phyloP scores from a whole-genome alignment of 2,113 vertebrate species.

The Rousettus leschenaultii region DNA sequence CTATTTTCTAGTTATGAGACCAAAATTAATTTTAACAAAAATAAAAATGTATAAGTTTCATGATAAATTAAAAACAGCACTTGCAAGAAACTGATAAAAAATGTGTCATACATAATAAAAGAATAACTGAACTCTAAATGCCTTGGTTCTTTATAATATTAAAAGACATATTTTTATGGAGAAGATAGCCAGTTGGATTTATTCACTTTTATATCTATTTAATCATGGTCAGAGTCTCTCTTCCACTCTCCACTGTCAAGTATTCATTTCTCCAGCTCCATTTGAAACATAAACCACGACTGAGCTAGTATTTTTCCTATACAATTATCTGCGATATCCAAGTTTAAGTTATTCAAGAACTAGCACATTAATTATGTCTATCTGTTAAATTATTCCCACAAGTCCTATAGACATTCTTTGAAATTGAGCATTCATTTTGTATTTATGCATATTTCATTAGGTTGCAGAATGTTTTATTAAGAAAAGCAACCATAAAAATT shows the following conservation, averaged over 20 bases:
- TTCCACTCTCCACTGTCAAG: background rate
- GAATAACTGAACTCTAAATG: background rate
- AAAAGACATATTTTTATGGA: background rate
- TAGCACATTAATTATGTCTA: conserved; percentile 52
- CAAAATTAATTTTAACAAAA: conserved; percentile 22
- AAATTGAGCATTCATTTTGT: conserved; percentile 40
- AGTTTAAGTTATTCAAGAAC: conserved; percentile 29
- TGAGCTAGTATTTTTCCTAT: background rate
- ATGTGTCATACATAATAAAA: background rate
- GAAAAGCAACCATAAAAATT: conserved; percentile 34
- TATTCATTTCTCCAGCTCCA: background rate
- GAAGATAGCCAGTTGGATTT: background rate
- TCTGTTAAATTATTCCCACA: conserved; percentile 41
- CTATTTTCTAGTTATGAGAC: background rate
- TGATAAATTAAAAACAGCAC: background rate
- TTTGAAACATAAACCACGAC: background rate
- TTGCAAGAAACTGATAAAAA: background rate
- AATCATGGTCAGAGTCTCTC: background rate
- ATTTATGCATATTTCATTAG: conserved; percentile 51
- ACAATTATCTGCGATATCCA: conserved; percentile 9
- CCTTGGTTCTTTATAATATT: background rate
- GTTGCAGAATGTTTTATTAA: conserved; percentile 24
- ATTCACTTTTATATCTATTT: background rate
- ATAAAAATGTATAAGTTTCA: background rate
- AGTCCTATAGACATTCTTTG: conserved; percentile 24